These are phyloP conservation scores for Pandemis corylana DNA, from an alignment of 2,888 invertebrate genomes.

Conservation along the genomic window DNA sequence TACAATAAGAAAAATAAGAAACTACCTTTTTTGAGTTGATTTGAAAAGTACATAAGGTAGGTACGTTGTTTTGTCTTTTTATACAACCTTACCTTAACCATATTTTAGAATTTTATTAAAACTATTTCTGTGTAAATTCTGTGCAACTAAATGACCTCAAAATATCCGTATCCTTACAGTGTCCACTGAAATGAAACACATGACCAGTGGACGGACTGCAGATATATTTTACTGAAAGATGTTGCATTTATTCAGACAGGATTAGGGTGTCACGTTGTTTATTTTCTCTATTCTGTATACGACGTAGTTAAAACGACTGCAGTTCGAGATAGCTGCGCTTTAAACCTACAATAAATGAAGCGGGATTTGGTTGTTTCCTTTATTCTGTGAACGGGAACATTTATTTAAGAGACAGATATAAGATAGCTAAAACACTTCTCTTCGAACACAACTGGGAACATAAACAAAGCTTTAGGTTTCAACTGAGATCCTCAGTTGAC, in stretches of 20 bases:
- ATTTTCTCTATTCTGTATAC: slow-evolving; percentile 17
- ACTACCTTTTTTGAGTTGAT: too few relatives aligned
- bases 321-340: neutral
- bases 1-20: too few relatives aligned
- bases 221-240: slow-evolving; percentile 18
- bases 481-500: neutral
- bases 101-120: neutral
- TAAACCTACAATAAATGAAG: slow-evolving; percentile 8
- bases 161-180: neutral
- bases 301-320: slow-evolving; percentile 11
- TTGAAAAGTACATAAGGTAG: too few relatives aligned
- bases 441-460: neutral
- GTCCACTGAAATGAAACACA: slow-evolving; percentile 3
- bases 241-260: slow-evolving; percentile 32
- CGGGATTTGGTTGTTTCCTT: neutral
- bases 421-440: neutral
- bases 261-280: slow-evolving; percentile 36
- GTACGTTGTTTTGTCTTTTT: too few relatives aligned
- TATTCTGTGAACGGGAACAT: neutral
- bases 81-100: too few relatives aligned
- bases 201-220: slow-evolving; percentile 10
- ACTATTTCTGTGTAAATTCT: neutral
- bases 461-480: neutral
- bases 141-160: neutral
- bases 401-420: neutral